These are phyloP conservation scores for Emydocephalus ijimae DNA, from an alignment of 2,113 vertebrate species.

Conservation along the genomic window DNA sequence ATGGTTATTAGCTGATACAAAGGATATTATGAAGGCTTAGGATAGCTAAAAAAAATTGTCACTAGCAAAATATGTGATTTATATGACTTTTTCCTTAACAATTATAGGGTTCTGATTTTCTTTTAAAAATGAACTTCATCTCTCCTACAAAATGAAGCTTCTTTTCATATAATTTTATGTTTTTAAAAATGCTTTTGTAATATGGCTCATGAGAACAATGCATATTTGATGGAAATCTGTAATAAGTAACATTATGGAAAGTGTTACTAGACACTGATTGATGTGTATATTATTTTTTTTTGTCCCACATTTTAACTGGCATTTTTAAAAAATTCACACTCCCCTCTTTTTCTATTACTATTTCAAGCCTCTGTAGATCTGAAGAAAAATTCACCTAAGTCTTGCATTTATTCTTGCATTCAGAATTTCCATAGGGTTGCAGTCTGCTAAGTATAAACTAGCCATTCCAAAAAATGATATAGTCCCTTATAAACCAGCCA, in stretches of 20 bases:
- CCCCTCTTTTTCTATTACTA: conserved; percentile 34
- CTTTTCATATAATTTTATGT: conserved; percentile 57
- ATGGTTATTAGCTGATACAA: conserved; percentile 34
- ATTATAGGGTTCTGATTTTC: conserved; percentile 53
- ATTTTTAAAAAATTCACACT: background rate
- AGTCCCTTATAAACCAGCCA: background rate
- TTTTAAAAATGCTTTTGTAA: conserved; percentile 58
- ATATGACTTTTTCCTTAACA: conserved; percentile 61
- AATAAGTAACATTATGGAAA: conserved; percentile 67
- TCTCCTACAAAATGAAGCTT: conserved; percentile 48
- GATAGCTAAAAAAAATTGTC: conserved; percentile 42
- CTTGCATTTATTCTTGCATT: conserved; percentile 45
- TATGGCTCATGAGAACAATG: conserved; percentile 61
- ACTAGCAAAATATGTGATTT: conserved; percentile 63
- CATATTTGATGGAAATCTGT: conserved; percentile 69
- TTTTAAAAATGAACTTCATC: conserved; percentile 42
- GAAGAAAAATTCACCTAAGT: conserved; percentile 52
- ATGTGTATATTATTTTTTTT: conserved; percentile 62
- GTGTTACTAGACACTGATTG: conserved; percentile 59
- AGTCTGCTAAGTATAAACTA: conserved; percentile 7
- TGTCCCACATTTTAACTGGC: conserved; percentile 57
- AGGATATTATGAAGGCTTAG: conserved; percentile 28
- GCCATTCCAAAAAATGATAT: background rate
- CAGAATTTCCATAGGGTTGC: conserved; percentile 36
- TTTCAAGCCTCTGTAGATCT: background rate